Conservation (phyloP, 2,797 vertebrate genomes). For the Melanotaenia maccullochi region DNA sequence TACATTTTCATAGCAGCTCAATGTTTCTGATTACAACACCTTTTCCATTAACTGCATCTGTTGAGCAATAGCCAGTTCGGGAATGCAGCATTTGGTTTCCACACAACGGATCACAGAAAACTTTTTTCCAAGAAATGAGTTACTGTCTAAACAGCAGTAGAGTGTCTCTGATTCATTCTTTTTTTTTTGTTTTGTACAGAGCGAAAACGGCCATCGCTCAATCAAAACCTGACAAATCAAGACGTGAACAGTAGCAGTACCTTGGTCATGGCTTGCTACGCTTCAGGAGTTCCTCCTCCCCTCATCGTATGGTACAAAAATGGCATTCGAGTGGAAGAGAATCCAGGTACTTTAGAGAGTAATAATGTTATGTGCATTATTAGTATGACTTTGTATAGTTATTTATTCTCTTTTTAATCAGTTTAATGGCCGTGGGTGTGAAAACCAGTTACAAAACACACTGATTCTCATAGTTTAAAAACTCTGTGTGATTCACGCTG, state of each 20-base stretch:
- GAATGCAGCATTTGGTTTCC: background rate
- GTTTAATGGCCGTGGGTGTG: background rate
- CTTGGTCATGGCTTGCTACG: slow-evolving; percentile 85
- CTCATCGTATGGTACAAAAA: slow-evolving; percentile 89
- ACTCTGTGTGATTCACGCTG: background rate
- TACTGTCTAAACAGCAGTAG: background rate
- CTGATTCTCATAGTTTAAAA: background rate
- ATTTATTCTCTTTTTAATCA: too few relatives aligned
- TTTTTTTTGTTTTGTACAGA: slow-evolving; percentile 67
- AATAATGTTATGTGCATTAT: background rate
- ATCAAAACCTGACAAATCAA: slow-evolving; percentile 88
- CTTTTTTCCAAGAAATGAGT: background rate
- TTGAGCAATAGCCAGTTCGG: background rate
- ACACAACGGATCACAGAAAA: background rate
- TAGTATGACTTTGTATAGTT: too few relatives aligned
- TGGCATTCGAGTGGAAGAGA: slow-evolving; percentile 78
- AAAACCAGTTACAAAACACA: background rate
- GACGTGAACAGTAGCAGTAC: slow-evolving; percentile 92
- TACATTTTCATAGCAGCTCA: background rate
- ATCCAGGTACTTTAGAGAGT: slow-evolving; percentile 83
- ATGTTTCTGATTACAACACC: background rate
- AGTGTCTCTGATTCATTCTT: background rate
- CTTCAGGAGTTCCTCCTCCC: slow-evolving; percentile 84
- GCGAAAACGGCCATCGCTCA: slow-evolving; percentile 81
- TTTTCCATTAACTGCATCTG: background rate